These are phyloP conservation scores for Cantharis rustica DNA, from an alignment of 2,888 invertebrate genomes.

Conservation along the genomic window DNA sequence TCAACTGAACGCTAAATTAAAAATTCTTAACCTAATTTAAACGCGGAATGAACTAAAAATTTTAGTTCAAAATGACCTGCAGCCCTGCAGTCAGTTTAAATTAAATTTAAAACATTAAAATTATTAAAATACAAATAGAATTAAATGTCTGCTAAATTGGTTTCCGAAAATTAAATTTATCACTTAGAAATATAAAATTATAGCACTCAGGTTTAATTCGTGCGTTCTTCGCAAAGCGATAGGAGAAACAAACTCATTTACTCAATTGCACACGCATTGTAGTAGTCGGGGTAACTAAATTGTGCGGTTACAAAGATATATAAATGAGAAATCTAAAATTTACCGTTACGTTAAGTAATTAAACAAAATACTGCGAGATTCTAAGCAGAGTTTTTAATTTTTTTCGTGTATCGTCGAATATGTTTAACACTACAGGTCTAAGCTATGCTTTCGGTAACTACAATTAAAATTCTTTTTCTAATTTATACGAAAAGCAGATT, in stretches of 20 bases:
- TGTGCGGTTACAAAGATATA: background rate
- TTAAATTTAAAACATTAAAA: too few relatives aligned
- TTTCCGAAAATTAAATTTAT: background rate
- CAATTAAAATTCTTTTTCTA: too few relatives aligned
- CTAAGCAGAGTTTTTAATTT: background rate
- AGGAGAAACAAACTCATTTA: background rate
- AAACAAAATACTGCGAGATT: background rate
- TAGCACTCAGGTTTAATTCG: background rate
- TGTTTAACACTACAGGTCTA: too few relatives aligned
- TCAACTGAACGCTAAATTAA: too few relatives aligned
- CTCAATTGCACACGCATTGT: background rate
- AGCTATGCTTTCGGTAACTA: too few relatives aligned
- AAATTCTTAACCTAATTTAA: too few relatives aligned
- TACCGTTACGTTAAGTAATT: background rate
- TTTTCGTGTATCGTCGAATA: too few relatives aligned
- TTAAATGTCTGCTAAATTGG: background rate
- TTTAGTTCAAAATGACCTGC: too few relatives aligned
- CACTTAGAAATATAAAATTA: background rate
- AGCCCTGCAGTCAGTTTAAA: too few relatives aligned
- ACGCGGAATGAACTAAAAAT: too few relatives aligned
- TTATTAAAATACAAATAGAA: background rate
- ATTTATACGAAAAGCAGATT: too few relatives aligned
- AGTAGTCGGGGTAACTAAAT: background rate
- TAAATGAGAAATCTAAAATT: background rate
- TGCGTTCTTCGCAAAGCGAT: background rate